Evolutionary conservation across 2,888 invertebrate species (phyloP), one percentile per base, ranked within the genome.

Genomic region (Molorchus minor): DNA sequence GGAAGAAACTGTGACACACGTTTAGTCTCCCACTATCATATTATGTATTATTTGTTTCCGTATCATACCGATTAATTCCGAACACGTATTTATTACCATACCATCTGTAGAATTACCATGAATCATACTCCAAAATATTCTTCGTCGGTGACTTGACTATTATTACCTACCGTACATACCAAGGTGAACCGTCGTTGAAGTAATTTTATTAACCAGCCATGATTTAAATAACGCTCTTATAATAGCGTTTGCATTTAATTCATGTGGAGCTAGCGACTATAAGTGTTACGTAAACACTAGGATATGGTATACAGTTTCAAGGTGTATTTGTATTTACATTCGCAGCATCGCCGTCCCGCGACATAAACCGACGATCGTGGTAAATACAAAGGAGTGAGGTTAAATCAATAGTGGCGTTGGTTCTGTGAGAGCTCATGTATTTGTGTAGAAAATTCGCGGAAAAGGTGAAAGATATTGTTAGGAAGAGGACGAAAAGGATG

Each of bases 311-410:
- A 49, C 21, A 7, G 10, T 40, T 40, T 51, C 51, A 51, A 51
- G 51, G 51, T 51, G 51, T 51, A 36, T 51, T 25, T 40, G 7
- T 29, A 40, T 51, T 38, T 51, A 40, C 40, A 38, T 36, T 19
- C 38, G 13, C 15, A 40, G 19, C 49, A 20, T 40, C 13, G 5
- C 25, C 20, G 13, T 25, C 16, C 29, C 21, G 17, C 21, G 7
- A n/a, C 29, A 4, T 13, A 19, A 19, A 13, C 8, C 5, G 7
- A 17, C 21, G n/a, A 4, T 21, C 15, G 29, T 20, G 25, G 12
- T 33, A 19, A 8, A 10, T 16, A 21, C 3, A 8, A 15, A 10
- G n/a, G 16, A 16, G 2, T 51, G 21, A 29, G 40, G 40, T 51
- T 40, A 38, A n/a, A 17, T 13, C 8, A n/a, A 15, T 15, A 10